These are phyloP conservation scores for Vanessa cardui DNA, from an alignment of 2,888 invertebrate species.

Conservation along the genomic window DNA sequence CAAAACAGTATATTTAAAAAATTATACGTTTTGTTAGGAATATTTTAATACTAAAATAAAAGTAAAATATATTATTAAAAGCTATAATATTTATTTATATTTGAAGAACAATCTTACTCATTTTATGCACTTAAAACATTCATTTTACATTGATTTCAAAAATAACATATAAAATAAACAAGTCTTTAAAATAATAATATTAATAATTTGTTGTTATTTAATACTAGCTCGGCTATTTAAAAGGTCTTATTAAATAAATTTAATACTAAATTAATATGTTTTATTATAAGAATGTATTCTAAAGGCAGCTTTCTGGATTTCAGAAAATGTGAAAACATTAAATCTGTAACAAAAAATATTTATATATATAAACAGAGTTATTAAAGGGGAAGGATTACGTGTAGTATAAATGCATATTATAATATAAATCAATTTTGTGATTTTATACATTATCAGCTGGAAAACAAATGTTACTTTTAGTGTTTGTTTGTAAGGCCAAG, in stretches of 20 bases:
- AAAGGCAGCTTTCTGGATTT: slow-evolving; percentile 18
- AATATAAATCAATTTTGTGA: too few species aligned
- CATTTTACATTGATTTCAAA: slow-evolving; percentile 5
- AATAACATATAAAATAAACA: not conserved
- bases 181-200: slow-evolving; percentile 3
- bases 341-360: slow-evolving; percentile 15
- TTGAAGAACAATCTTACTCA: not conserved
- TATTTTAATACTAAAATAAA: too few species aligned
- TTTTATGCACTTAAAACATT: slow-evolving; percentile 1
- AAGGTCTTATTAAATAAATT: slow-evolving; percentile 1
- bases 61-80: too few species aligned
- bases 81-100: not conserved
- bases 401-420: too few species aligned
- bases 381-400: too few species aligned
- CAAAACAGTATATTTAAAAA: too few species aligned
- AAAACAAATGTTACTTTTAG: too few species aligned
- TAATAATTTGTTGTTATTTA: slow-evolving; percentile 3
- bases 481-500: too few species aligned
- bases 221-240: not conserved
- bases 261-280: slow-evolving; percentile 13
- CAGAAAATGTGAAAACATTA: not conserved
- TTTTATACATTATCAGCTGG: too few species aligned
- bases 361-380: not conserved
- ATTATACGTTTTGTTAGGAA: too few species aligned
- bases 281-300: slow-evolving; percentile 3